Base-by-base conservation (phyloP, 2,888 invertebrate genomes). In the Lasioglossum zephyrum region DNA sequence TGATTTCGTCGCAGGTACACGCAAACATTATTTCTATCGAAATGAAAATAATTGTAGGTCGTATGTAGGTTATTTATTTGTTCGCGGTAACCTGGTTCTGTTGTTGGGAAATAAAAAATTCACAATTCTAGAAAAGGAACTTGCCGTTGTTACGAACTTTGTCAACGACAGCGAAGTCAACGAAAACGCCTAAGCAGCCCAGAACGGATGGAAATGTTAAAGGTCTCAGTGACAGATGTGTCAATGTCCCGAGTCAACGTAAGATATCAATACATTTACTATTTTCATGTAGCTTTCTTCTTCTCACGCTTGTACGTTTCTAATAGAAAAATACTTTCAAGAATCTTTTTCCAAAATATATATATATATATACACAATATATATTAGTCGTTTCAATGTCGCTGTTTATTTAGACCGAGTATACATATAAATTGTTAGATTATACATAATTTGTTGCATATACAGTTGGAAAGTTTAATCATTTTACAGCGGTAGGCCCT, bases 401-500 rank as follows among this genome's bases (percentile, higher is more conserved):
- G 11, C 22, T n/a, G 57, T 57, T n/a, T 57, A 2, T 57, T 57
- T 57, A 0, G 22, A 9, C 22, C 9, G 53, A n/a, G 22, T 57
- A 53, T 22, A n/a, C 9, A n/a, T 53, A 41, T 53, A 4, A 1
- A n/a, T 57, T 57, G n/a, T 44, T 44, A 44, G 13, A 44, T 44
- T 44, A 44, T 44, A 44, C 11, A 44, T 44, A 4, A 69, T 36
- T 9, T 69, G 9, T n/a, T 36, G 9, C 16, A 69, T 9, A 22
- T 6, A 69, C 4, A 39, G 22, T 39, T 69, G 18, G 39, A 31
- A 8, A 73, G 60, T 73, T 69, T 77, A 31, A 26, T 22, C 39
- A 39, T 39, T 16, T 73, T 84, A 44, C 44, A 96, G 96, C 97
- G 53, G 97, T 97, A n/a, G 97, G 97, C 22, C 97, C 98, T 47